Evolutionary conservation across 2,113 vertebrate species (phyloP).

Genomic region (Pterocles orientalis): DNA sequence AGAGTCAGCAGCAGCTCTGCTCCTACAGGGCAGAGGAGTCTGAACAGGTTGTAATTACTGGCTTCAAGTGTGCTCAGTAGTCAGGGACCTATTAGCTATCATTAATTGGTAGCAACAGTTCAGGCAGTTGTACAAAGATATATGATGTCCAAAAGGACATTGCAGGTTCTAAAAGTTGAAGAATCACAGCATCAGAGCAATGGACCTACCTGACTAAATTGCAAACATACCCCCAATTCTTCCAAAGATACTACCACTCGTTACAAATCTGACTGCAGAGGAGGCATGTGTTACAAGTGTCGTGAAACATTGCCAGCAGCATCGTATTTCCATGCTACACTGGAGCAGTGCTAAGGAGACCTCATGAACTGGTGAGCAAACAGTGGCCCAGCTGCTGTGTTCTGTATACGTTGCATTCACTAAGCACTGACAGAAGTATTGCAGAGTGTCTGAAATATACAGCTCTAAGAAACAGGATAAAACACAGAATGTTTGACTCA

Average conservation of each 20-base stretch:
- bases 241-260: background rate
- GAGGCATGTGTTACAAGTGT: background rate
- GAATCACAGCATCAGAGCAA: background rate
- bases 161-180: background rate
- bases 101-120: slow-evolving; percentile 40
- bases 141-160: background rate
- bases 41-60: slow-evolving; percentile 39
- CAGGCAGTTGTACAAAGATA: background rate
- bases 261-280: background rate
- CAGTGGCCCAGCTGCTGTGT: background rate
- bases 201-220: background rate
- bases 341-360: background rate
- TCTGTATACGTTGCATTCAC: background rate
- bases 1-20: slow-evolving; percentile 18
- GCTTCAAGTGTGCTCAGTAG: slow-evolving; percentile 2
- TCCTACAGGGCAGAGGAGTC: slow-evolving; percentile 6
- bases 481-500: background rate
- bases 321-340: background rate
- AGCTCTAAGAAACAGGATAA: background rate
- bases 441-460: background rate
- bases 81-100: slow-evolving; percentile 11
- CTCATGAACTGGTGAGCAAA: background rate
- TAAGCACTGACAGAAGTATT: background rate
- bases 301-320: background rate
- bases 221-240: background rate